phyloP scores from a whole-genome alignment of 1,140 invertebrate species.

The Caerostris extrusa region DNA sequence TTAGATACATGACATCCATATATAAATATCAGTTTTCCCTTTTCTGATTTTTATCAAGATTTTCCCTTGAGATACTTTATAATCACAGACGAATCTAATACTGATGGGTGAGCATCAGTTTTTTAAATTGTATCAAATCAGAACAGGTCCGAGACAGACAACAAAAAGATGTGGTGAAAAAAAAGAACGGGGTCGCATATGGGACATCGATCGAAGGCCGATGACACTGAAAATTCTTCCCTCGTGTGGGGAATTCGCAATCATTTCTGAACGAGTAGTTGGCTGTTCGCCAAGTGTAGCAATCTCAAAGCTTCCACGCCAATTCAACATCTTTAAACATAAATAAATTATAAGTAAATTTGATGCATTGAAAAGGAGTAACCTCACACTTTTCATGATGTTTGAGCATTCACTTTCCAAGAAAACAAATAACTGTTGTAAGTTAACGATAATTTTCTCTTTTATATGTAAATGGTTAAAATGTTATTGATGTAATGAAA shows the following conservation, averaged over 20 bases:
- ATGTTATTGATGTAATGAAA: not conserved
- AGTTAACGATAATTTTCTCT: not conserved
- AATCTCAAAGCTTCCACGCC: not conserved
- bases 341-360: not conserved
- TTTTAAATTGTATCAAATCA: constrained; percentile 19
- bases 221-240: constrained; percentile 53
- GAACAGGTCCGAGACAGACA: not conserved
- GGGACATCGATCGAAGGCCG: constrained; percentile 48
- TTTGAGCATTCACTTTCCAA: not conserved
- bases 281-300: constrained; percentile 7
- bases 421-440: not conserved
- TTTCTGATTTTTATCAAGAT: too few species aligned
- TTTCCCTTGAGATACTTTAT: too few species aligned
- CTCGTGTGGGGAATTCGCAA: not conserved
- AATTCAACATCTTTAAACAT: constrained; percentile 9
- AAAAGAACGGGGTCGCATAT: constrained; percentile 44
- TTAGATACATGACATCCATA: too few species aligned
- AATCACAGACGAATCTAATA: not conserved
- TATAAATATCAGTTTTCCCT: too few species aligned
- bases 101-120: not conserved
- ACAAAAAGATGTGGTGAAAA: too few species aligned
- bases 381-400: not conserved
- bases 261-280: constrained; percentile 29
- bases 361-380: not conserved
- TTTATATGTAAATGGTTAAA: not conserved